These are phyloP conservation scores for Galaxea fascicularis DNA, from an alignment of 92 coral and sea anemone genomes.

Conservation along the genomic window DNA sequence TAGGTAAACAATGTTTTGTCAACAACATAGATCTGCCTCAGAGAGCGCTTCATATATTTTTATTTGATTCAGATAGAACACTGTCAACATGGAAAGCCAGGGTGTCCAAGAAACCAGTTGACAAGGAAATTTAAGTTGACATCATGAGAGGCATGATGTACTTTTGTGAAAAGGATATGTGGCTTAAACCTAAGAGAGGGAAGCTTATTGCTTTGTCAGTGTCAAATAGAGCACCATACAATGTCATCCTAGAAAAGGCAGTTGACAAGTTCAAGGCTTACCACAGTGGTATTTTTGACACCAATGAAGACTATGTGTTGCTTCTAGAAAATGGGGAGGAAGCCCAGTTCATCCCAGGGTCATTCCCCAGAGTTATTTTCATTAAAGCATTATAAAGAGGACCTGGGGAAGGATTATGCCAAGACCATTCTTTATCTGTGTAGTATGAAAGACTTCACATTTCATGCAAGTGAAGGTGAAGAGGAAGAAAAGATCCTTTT, in stretches of 20 bases:
- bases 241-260: constrained; percentile 50
- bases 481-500: constrained; percentile 34
- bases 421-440: constrained; percentile 66
- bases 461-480: constrained; percentile 28
- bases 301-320: constrained; percentile 62
- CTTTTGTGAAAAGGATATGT: constrained; percentile 49
- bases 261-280: constrained; percentile 54
- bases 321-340: constrained; percentile 69
- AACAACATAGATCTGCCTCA: constrained; percentile 2
- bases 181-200: constrained; percentile 65
- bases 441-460: constrained; percentile 56
- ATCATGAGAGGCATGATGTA: constrained; percentile 67
- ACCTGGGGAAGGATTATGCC: constrained; percentile 70
- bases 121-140: constrained; percentile 49
- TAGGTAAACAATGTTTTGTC: too few relatives aligned
- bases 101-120: constrained; percentile 54
- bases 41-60: constrained; percentile 16
- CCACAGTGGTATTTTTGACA: constrained; percentile 51
- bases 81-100: constrained; percentile 66
- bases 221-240: constrained; percentile 55
- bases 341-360: constrained; percentile 71
- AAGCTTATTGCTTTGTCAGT: constrained; percentile 51
- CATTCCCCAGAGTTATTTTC: constrained; percentile 59
- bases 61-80: constrained; percentile 54
- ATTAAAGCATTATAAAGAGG: constrained; percentile 52